Conservation (phyloP, 2,797 vertebrate species). For the Siniperca undulata region DNA sequence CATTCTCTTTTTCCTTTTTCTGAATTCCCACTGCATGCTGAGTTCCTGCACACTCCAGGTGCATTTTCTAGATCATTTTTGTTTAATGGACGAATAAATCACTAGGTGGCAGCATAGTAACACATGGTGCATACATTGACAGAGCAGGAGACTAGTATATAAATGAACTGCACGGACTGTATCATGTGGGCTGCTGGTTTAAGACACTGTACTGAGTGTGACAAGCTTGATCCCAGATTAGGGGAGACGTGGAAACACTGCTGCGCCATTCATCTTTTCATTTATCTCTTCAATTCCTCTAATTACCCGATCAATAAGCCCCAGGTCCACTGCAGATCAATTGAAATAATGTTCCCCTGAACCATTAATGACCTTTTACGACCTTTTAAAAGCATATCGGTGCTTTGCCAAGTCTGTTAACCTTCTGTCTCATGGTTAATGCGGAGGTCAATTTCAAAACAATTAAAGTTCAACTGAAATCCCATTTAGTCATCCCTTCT, state of each 20-base stretch:
- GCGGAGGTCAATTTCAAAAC: constrained; percentile 29
- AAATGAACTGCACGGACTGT: constrained; percentile 28
- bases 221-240: constrained; percentile 37
- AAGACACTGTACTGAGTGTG: constrained; percentile 18
- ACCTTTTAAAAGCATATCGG: constrained; percentile 51
- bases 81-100: constrained; percentile 55
- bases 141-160: neutral
- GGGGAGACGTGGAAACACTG: constrained; percentile 27
- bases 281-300: constrained; percentile 32
- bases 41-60: constrained; percentile 1
- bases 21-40: neutral
- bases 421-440: constrained; percentile 8
- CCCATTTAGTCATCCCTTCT: neutral
- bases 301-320: constrained; percentile 61
- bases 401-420: constrained; percentile 22
- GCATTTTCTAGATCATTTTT: neutral
- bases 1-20: neutral
- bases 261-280: constrained; percentile 38
- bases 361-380: constrained; percentile 54
- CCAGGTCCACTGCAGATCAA: constrained; percentile 59
- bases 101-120: constrained; percentile 82
- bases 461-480: neutral
- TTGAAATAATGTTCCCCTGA: constrained; percentile 53
- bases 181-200: constrained; percentile 4
- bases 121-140: constrained; percentile 59